A percentile compares a stretch with the other conserved stretches of the same genome.
phyloP scores from a whole-genome alignment of 1,140 invertebrate species.

The Dryas iulia region DNA sequence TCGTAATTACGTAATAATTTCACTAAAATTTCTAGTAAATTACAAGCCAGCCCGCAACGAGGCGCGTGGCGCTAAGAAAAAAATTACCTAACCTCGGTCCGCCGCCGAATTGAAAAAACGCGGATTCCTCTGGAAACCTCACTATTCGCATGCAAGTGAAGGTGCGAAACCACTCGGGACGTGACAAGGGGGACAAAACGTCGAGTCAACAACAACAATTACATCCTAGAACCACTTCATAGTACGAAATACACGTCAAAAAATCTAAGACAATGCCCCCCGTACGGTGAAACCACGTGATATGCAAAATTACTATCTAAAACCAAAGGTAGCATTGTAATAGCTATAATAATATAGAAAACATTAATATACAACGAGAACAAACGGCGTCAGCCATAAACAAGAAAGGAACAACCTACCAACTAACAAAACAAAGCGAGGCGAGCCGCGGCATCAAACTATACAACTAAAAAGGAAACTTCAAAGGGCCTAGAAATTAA shows the following conservation, averaged over 20 bases:
- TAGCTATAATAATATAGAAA: slow-evolving; percentile 52
- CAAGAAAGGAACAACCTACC: slow-evolving; percentile 52
- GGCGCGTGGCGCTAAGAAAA: slow-evolving; percentile 38
- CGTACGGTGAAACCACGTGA: slow-evolving; percentile 54
- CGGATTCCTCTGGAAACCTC: slow-evolving; percentile 48
- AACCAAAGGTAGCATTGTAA: slow-evolving; percentile 55
- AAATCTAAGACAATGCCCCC: slow-evolving; percentile 63
- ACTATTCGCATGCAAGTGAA: slow-evolving; percentile 55
- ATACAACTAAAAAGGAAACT: slow-evolving; percentile 39
- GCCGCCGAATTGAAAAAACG: slow-evolving; percentile 51
- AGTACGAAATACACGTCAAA: slow-evolving; percentile 38
- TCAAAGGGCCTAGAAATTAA: slow-evolving; percentile 42
- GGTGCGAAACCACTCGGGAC: slow-evolving; percentile 53
- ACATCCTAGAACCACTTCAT: slow-evolving; percentile 22
- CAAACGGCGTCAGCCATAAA: slow-evolving; percentile 55
- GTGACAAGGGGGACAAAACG: slow-evolving; percentile 30
- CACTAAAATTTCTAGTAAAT: slow-evolving; percentile 67
- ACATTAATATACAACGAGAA: slow-evolving; percentile 70
- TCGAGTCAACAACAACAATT: slow-evolving; percentile 30
- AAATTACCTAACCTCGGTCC: slow-evolving; percentile 59
- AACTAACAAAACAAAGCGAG: slow-evolving; percentile 51
- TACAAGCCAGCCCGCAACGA: slow-evolving; percentile 42
- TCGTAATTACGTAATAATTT: slow-evolving; percentile 67
- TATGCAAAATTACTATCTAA: slow-evolving; percentile 71
- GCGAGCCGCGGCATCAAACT: slow-evolving; percentile 30